Evolutionary conservation across 2,888 invertebrate species (phyloP).

Genomic region (Lasioglossum lativentre): DNA sequence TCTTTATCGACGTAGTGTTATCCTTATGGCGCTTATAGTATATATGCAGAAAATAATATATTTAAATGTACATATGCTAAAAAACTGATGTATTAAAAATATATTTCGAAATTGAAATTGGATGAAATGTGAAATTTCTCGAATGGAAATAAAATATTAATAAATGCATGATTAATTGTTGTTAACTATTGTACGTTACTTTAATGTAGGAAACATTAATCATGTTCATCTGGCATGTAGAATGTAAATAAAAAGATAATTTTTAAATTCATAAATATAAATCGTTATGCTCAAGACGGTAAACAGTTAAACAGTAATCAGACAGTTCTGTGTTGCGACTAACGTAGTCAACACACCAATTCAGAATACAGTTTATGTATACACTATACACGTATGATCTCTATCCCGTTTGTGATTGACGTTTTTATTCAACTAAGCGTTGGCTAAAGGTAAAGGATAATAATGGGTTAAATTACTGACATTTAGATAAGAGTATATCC

Average conservation of each 20-base stretch:
- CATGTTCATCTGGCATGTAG: neutral
- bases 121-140: neutral
- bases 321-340: constrained; percentile 71
- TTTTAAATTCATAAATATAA: neutral
- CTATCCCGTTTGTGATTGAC: constrained; percentile 34
- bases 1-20: neutral
- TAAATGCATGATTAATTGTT: neutral
- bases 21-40: neutral
- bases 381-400: constrained; percentile 30
- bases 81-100: neutral
- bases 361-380: constrained; percentile 31
- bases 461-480: constrained; percentile 32
- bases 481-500: neutral
- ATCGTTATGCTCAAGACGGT: constrained; percentile 1
- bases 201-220: neutral
- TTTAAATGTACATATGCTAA: neutral
- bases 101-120: neutral
- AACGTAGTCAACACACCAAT: constrained; percentile 76
- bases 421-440: constrained; percentile 17
- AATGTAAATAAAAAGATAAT: neutral
- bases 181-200: neutral
- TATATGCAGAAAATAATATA: neutral
- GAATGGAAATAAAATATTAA: neutral
- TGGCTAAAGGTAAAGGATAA: constrained; percentile 26
- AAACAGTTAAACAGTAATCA: neutral